These are phyloP conservation scores for Yasuhikotakia modesta DNA, from an alignment of 2,797 vertebrate species.

Conservation along the genomic window DNA sequence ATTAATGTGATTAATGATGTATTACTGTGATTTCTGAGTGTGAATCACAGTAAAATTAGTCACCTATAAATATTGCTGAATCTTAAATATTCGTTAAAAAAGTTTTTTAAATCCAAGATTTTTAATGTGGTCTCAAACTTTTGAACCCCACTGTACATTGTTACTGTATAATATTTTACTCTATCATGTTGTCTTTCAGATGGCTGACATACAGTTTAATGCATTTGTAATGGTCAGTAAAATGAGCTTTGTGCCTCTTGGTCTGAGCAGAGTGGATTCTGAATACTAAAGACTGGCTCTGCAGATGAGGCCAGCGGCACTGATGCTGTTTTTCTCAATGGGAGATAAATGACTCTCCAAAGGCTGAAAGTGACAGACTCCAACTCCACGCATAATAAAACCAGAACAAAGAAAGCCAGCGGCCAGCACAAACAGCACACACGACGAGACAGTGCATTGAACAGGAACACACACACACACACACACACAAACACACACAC, in stretches of 20 bases:
- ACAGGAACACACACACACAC: slow-evolving; percentile 41
- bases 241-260: not conserved
- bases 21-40: too few species aligned
- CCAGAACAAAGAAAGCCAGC: slow-evolving; percentile 55
- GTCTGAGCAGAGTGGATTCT: slow-evolving; percentile 8
- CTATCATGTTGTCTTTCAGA: not conserved
- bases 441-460: slow-evolving; percentile 24
- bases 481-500: slow-evolving; percentile 30
- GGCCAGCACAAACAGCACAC: slow-evolving; percentile 55
- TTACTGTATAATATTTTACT: not conserved
- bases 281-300: slow-evolving; percentile 24
- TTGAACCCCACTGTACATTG: not conserved
- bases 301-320: slow-evolving; percentile 24
- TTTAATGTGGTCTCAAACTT: too few species aligned
- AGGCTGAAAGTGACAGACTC: slow-evolving; percentile 52
- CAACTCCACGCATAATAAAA: slow-evolving; percentile 58
- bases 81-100: too few species aligned
- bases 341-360: slow-evolving; percentile 30
- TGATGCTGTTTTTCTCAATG: slow-evolving; percentile 32
- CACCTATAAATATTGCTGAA: too few species aligned
- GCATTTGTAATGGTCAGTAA: slow-evolving; percentile 1
- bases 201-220: not conserved
- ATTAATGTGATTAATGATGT: too few species aligned
- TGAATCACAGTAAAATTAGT: too few species aligned
- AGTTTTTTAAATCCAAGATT: too few species aligned